Evolutionary conservation across 2,113 vertebrate species (phyloP), one percentile per base, ranked within the genome.

Genomic region (Cottus gobio): DNA sequence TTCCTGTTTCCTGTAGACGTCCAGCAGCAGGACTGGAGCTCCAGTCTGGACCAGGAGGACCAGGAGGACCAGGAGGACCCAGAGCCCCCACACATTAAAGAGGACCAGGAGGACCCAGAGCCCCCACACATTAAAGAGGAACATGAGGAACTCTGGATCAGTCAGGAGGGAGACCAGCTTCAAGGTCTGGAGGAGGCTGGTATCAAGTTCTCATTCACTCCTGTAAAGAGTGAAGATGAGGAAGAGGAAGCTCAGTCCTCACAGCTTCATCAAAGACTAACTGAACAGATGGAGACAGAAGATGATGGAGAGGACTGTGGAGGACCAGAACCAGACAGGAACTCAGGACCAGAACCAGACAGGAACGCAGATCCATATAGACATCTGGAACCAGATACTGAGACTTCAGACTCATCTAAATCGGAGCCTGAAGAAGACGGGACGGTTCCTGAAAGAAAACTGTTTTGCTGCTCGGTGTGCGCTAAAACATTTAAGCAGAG

Each of bases 241-340:
- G 52, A 56, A 56, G 52, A 24, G 24, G 2, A 56, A 56, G 4
- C 52, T 56, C 52, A 56, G n/a, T 56, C 24, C 24, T 56, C 52
- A 28, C 15, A 58, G 6, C 56, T 58, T 56, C 52, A 26, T 56
- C 24, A 28, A 13, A 56, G 24, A 56, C 52, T 2, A 26, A 44
- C 64, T 31, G n/a, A 60, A 31, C 57, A 18, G 6, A 60, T 60
- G 52, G 52, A 56, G 6, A 60, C 57, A 60, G 63, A 36, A 74
- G 4, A 30, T 64, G 24, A 37, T 64, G 61, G 61, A 64, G 72
- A 64, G 46, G 46, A 75, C 60, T 64, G 71, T 31, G 60, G 60
- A 58, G 56, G 56, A 60, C 57, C 28, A 18, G 57, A 60, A 34
- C 57, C 57, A 34, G 57, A 3, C 16, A 34, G 57, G 57, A 62